These are phyloP conservation scores for Orchesella flavescens DNA, from an alignment of 2,888 invertebrate genomes.

Conservation along the genomic window DNA sequence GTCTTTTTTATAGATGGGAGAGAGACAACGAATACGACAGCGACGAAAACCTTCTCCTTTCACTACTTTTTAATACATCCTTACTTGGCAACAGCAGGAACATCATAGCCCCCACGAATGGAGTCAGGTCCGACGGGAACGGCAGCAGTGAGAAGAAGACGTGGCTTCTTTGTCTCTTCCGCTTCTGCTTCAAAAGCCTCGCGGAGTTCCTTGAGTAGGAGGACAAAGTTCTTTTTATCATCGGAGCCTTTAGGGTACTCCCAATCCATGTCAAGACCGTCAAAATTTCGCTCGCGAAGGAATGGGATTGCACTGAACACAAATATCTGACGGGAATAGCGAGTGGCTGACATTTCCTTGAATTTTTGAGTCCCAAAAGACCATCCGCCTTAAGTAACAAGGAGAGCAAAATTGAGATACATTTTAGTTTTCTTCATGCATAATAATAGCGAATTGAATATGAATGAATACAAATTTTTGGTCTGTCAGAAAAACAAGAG, in stretches of 20 bases:
- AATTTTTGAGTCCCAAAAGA: constrained; percentile 97
- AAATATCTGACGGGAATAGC: constrained; percentile 92
- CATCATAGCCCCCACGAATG: constrained; percentile 92
- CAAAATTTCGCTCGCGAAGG: constrained; percentile 88
- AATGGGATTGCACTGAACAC: constrained; percentile 95
- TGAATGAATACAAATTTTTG: constrained; percentile 52
- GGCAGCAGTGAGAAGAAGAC: constrained; percentile 89
- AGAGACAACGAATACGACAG: too few relatives aligned
- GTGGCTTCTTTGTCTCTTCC: constrained; percentile 88
- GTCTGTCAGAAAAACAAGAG: not conserved
- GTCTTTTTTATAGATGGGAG: not conserved
- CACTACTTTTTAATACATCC: constrained; percentile 28
- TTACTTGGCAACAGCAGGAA: constrained; percentile 90
- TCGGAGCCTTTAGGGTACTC: constrained; percentile 94
- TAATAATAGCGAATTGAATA: constrained; percentile 18
- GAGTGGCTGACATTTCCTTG: constrained; percentile 90
- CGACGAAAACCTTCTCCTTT: not conserved
- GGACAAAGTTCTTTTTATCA: constrained; percentile 94
- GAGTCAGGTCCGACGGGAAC: constrained; percentile 90
- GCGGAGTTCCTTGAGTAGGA: constrained; percentile 88
- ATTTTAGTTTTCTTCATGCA: constrained; percentile 29
- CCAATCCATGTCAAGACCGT: constrained; percentile 92
- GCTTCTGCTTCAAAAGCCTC: constrained; percentile 96
- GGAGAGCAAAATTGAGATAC: constrained; percentile 72
- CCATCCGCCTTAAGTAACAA: constrained; percentile 85